Percentiles rank a stretch among this genome's conserved stretches.
These are phyloP conservation scores for Steatocranus sp. DNA, from an alignment of 2,797 vertebrate genomes.

Conservation along the genomic window DNA sequence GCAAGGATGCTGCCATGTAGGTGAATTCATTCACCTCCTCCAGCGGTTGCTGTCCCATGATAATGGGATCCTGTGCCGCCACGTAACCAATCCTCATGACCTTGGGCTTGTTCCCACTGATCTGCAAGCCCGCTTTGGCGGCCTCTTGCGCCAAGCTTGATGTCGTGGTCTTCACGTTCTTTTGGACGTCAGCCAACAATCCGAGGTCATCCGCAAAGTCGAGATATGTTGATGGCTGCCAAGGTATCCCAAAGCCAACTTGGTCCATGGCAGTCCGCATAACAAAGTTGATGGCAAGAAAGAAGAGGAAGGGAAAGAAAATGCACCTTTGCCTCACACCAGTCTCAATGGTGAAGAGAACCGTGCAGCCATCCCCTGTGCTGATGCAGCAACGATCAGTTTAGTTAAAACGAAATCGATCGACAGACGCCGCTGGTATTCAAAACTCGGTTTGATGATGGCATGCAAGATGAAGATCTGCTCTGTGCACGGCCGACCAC, in stretches of 20 bases:
- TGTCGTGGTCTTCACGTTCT: neutral
- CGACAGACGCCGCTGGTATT: neutral
- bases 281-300: neutral
- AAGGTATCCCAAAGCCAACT: neutral
- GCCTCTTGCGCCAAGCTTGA: neutral
- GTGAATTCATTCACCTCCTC: neutral
- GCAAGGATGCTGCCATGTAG: neutral
- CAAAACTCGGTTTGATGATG: neutral
- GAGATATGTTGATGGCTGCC: neutral
- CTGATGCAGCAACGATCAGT: neutral
- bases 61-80: neutral
- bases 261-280: accelerated
- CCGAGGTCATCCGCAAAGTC: neutral
- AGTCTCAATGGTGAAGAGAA: neutral
- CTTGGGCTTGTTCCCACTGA: neutral
- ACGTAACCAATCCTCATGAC: neutral
- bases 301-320: neutral
- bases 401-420: neutral
- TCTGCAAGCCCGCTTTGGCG: accelerated
- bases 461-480: neutral
- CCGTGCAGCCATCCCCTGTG: neutral
- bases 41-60: neutral
- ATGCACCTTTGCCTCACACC: accelerated
- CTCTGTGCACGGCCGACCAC: accelerated
- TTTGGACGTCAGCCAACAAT: neutral